These are phyloP conservation scores for Platyura marginata DNA, from an alignment of 1,140 invertebrate genomes.

Conservation along the genomic window DNA sequence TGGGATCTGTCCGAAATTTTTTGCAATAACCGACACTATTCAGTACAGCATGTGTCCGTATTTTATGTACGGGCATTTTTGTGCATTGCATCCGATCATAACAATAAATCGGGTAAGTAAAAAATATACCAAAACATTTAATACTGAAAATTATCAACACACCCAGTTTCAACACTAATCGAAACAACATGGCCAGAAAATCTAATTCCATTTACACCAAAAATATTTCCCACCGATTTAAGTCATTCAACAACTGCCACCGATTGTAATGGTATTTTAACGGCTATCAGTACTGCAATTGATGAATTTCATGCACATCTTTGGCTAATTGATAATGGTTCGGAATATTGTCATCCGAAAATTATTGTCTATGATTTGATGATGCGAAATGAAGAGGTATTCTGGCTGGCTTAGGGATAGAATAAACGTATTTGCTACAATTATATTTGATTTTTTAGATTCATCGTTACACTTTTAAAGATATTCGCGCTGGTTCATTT, in stretches of 20 bases:
- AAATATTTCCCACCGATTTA: conserved; percentile 11
- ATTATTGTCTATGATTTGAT: conserved; percentile 19
- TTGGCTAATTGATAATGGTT: conserved; percentile 19
- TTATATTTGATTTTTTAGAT: too few species aligned
- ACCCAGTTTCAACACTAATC: conserved; percentile 16
- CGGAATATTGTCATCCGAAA: conserved; percentile 12
- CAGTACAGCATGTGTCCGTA: too few species aligned
- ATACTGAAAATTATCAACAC: too few species aligned
- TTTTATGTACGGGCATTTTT: too few species aligned
- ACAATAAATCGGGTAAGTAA: too few species aligned
- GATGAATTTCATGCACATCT: conserved; percentile 13
- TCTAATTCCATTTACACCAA: conserved; percentile 13
- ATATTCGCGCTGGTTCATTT: neutral
- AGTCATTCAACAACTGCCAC: conserved; percentile 10
- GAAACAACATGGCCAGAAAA: conserved; percentile 18
- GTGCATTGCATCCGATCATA: too few species aligned
- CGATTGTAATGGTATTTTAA: conserved; percentile 15
- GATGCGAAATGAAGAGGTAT: conserved; percentile 13
- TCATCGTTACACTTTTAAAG: neutral
- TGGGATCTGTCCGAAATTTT: too few species aligned
- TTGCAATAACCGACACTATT: too few species aligned
- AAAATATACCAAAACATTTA: too few species aligned
- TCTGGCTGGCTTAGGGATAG: too few species aligned
- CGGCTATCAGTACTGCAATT: conserved; percentile 18
- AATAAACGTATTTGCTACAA: too few species aligned